phyloP scores from a whole-genome alignment of 2,797 vertebrate species.

The Molossus molossus region DNA sequence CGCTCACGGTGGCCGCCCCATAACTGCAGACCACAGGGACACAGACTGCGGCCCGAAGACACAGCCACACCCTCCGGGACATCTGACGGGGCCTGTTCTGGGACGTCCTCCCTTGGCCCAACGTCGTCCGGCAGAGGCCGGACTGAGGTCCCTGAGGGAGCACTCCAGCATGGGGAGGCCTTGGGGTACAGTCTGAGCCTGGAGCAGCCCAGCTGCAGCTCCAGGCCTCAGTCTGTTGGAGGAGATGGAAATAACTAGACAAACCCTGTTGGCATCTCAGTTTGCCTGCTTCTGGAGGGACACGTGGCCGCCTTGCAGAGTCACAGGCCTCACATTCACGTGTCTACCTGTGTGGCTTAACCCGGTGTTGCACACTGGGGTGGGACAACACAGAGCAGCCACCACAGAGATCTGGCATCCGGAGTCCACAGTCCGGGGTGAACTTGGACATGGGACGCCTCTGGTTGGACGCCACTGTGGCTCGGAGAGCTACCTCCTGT shows the following conservation, averaged over 20 bases:
- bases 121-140: too few relatives aligned
- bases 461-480: fast-evolving
- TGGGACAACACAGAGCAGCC: background rate
- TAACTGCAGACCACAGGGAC: too few relatives aligned
- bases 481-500: background rate
- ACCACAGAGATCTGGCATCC: background rate
- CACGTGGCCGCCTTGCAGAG: background rate
- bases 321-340: fast-evolving
- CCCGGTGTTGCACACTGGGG: background rate
- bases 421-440: background rate
- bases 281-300: background rate
- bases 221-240: too few relatives aligned
- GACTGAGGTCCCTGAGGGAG: too few relatives aligned
- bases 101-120: too few relatives aligned
- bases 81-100: too few relatives aligned
- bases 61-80: too few relatives aligned
- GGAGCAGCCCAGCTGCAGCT: too few relatives aligned
- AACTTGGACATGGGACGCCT: background rate
- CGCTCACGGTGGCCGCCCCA: background rate
- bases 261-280: background rate
- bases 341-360: background rate
- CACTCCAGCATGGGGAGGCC: too few relatives aligned
- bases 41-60: too few relatives aligned
- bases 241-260: too few relatives aligned
- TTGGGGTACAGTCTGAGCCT: too few relatives aligned